phyloP scores from a whole-genome alignment of 2,113 vertebrate species.

The Xenus cinereus region DNA sequence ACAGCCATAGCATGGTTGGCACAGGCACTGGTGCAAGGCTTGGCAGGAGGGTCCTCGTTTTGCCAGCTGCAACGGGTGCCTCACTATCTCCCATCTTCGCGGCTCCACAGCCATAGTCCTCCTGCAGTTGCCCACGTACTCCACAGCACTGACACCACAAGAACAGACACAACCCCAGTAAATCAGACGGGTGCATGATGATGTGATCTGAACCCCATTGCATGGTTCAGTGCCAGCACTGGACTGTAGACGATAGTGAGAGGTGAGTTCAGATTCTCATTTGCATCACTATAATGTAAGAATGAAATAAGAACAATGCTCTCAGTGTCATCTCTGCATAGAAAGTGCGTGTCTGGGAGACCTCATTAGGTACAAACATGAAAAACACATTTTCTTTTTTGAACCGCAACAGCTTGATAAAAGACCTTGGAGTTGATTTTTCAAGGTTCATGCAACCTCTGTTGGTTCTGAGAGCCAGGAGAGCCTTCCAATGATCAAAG shows the following conservation, averaged over 20 bases:
- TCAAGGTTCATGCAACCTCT: not conserved
- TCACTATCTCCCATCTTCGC: not conserved
- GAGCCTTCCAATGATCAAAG: not conserved
- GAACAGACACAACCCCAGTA: not conserved
- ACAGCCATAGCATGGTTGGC: not conserved
- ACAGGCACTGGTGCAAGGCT: not conserved
- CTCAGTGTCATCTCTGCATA: not conserved
- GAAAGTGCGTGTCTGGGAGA: not conserved
- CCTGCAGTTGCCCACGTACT: not conserved
- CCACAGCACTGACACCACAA: not conserved
- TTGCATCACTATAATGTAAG: not conserved
- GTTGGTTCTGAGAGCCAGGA: not conserved
- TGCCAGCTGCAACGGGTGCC: not conserved
- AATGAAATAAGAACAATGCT: not conserved
- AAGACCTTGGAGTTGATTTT: not conserved
- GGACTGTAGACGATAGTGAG: not conserved
- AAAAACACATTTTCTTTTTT: not conserved
- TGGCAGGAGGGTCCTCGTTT: not conserved
- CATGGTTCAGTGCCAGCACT: not conserved
- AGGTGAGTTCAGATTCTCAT: not conserved
- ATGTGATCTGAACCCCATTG: rapidly evolving
- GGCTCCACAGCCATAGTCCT: not conserved
- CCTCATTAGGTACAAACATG: not conserved
- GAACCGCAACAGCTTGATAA: not conserved
- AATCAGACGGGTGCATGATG: not conserved